Conservation (phyloP, 2,113 vertebrate species). For the Sapajus apella region DNA sequence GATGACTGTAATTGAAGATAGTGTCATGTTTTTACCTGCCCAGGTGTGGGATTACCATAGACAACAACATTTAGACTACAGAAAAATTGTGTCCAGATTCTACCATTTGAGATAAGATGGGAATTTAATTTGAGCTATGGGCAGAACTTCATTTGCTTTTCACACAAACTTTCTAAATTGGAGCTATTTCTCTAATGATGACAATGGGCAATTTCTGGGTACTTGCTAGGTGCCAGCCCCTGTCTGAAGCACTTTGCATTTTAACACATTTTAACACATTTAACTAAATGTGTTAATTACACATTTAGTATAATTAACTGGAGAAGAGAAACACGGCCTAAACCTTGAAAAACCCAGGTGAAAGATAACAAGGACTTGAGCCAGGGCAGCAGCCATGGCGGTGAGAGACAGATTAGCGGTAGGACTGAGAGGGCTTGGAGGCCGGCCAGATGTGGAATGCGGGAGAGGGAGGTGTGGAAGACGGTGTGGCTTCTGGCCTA, state of each 20-base stretch:
- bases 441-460: fast-evolving
- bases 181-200: background rate
- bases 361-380: background rate
- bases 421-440: background rate
- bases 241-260: background rate
- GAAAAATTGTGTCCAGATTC: background rate
- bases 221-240: background rate
- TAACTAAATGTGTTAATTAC: no score
- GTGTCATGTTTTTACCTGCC: background rate
- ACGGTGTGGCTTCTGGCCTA: background rate
- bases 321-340: background rate
- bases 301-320: background rate
- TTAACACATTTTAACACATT: no score
- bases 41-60: background rate
- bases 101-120: background rate
- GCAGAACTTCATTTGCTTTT: background rate
- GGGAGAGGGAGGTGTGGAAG: no score
- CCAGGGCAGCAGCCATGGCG: fast-evolving
- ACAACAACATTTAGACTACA: background rate
- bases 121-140: background rate
- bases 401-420: background rate
- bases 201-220: background rate
- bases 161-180: background rate
- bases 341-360: background rate
- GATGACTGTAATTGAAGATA: fast-evolving